phyloP scores from a whole-genome alignment of 2,888 invertebrate species.

The Alloscopus bannaensis region DNA sequence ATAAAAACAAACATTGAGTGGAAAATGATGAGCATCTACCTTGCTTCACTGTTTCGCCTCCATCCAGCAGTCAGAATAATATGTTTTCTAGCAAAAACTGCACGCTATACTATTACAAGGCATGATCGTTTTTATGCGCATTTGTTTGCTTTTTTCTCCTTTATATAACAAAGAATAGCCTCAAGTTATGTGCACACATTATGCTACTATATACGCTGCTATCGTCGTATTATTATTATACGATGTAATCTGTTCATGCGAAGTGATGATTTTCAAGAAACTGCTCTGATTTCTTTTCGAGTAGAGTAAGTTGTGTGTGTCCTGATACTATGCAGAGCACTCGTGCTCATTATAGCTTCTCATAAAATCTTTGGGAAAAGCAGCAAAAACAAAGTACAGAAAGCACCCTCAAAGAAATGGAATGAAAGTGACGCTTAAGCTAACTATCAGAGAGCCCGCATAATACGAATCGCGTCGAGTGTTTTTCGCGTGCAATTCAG shows the following conservation, averaged over 20 bases:
- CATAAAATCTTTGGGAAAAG: no score
- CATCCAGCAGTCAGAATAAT: no score
- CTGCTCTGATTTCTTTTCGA: neutral
- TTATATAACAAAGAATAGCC: neutral
- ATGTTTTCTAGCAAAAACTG: no score
- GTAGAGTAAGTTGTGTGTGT: no score
- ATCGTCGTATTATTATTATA: neutral
- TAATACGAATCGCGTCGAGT: neutral
- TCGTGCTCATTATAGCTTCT: no score
- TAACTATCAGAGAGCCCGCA: no score
- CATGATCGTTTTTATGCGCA: neutral
- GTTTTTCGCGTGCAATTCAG: neutral
- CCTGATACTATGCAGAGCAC: no score
- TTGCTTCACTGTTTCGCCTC: no score
- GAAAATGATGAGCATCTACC: neutral
- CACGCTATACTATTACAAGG: no score
- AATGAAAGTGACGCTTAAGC: no score
- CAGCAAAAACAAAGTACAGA: no score
- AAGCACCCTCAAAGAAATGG: no score
- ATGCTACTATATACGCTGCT: neutral
- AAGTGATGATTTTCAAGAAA: constrained; percentile 3
- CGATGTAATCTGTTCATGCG: neutral
- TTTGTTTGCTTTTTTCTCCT: neutral
- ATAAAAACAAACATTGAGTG: constrained; percentile 6
- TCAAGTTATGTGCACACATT: constrained; percentile 4